These are phyloP conservation scores for Tadarida brasiliensis DNA, from an alignment of 2,797 vertebrate genomes.

Conservation along the genomic window DNA sequence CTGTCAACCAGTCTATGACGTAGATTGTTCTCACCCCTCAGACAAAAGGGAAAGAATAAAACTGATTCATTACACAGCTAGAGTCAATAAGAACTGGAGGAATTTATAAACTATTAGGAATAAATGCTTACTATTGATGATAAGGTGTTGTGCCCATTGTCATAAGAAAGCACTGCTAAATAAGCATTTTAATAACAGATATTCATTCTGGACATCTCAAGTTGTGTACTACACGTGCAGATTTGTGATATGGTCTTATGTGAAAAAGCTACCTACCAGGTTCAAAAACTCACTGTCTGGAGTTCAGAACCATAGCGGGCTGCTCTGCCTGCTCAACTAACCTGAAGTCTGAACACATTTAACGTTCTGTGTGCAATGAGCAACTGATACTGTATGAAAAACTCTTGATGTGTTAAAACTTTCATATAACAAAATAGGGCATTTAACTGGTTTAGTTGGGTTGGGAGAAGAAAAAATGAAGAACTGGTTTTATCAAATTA, in stretches of 20 bases:
- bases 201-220: constrained; percentile 29
- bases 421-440: constrained; percentile 15
- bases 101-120: constrained; percentile 53
- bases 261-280: not conserved
- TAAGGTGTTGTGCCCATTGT: not conserved
- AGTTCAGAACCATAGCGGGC: constrained; percentile 24
- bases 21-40: not conserved
- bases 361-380: not conserved
- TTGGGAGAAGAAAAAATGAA: constrained; percentile 70
- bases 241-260: constrained; percentile 14
- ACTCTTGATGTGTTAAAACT: constrained; percentile 34
- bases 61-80: constrained; percentile 13
- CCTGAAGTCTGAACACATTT: constrained; percentile 17
- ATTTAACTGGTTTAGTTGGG: constrained; percentile 50
- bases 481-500: constrained; percentile 48
- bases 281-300: not conserved
- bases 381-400: constrained; percentile 15
- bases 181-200: not conserved
- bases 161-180: not conserved
- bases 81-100: not conserved
- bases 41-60: constrained; percentile 56
- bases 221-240: not conserved
- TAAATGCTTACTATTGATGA: constrained; percentile 19
- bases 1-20: not conserved
- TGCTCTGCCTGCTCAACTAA: constrained; percentile 17